These are phyloP conservation scores for Melanotus villosus DNA, from an alignment of 2,888 invertebrate genomes.

Conservation along the genomic window DNA sequence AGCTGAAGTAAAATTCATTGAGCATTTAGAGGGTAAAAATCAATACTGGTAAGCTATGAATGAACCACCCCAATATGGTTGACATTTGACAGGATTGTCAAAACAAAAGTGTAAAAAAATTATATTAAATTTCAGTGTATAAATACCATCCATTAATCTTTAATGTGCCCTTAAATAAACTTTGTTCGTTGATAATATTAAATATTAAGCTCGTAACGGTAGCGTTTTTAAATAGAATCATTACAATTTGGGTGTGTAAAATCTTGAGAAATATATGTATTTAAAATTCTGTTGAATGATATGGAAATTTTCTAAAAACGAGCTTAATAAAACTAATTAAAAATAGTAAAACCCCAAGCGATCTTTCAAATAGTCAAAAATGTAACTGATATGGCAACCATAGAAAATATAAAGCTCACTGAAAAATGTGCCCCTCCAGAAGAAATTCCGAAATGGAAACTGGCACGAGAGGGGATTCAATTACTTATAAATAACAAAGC, in stretches of 20 bases:
- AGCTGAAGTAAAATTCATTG: neutral
- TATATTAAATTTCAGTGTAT: slow-evolving; percentile 13
- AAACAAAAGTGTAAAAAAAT: slow-evolving; percentile 28
- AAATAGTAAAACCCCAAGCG: neutral
- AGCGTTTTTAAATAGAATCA: neutral
- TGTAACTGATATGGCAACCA: slow-evolving; percentile 39
- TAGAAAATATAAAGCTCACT: neutral
- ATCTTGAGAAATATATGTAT: no score
- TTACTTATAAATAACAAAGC: slow-evolving; percentile 69
- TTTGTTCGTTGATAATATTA: neutral
- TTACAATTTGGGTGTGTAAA: neutral
- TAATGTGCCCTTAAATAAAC: neutral
- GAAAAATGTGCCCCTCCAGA: slow-evolving; percentile 28
- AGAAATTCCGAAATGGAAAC: slow-evolving; percentile 63
- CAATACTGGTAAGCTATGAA: slow-evolving; percentile 40
- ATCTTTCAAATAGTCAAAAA: slow-evolving; percentile 9
- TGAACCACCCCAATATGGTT: slow-evolving; percentile 29
- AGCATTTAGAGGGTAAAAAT: slow-evolving; percentile 24
- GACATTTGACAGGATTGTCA: slow-evolving; percentile 42
- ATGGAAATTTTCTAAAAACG: no score
- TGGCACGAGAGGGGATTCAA: slow-evolving; percentile 68
- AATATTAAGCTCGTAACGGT: neutral
- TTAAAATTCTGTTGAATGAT: no score
- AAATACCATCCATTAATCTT: neutral
- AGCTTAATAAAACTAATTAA: slow-evolving; percentile 5